Percentiles rank a stretch among this genome's conserved stretches.
These are phyloP conservation scores for Apis florea DNA, from an alignment of 1,140 invertebrate genomes.

Conservation along the genomic window DNA sequence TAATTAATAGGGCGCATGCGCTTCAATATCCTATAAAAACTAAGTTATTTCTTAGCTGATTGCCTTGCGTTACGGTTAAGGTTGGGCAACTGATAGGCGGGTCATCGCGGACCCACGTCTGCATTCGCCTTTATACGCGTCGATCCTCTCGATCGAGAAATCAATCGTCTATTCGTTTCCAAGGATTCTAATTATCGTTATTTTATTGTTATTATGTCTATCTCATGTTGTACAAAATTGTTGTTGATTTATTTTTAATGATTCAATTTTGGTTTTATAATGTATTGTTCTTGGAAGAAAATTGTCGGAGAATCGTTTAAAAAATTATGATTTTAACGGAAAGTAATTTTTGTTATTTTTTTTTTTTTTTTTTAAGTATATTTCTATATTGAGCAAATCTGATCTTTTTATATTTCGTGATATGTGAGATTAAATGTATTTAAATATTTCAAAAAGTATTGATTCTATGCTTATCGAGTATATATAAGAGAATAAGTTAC, in stretches of 20 bases:
- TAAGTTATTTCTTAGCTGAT: conserved; percentile 81
- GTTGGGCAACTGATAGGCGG: conserved; percentile 60
- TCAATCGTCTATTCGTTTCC: not conserved
- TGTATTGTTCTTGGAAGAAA: no score
- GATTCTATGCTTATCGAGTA: not conserved
- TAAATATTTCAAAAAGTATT: conserved; percentile 1
- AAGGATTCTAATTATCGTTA: not conserved
- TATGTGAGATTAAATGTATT: not conserved
- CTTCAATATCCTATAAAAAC: conserved; percentile 80
- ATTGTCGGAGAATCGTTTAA: no score
- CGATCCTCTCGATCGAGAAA: conserved; percentile 1
- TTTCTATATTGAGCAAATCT: not conserved
- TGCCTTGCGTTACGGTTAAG: conserved; percentile 79
- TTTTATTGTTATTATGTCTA: no score
- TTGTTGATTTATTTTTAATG: no score
- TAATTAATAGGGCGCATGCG: conserved; percentile 60
- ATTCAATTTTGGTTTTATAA: no score
- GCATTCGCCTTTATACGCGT: not conserved
- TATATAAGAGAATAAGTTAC: not conserved
- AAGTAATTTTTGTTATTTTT: not conserved
- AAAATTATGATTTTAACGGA: no score
- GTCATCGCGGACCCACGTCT: conserved; percentile 17
- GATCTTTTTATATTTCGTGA: conserved; percentile 1
- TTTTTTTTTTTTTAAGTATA: no score
- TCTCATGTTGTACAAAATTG: not conserved